phyloP scores from a whole-genome alignment of 2,888 invertebrate genomes.

The Melanotus villosus region DNA sequence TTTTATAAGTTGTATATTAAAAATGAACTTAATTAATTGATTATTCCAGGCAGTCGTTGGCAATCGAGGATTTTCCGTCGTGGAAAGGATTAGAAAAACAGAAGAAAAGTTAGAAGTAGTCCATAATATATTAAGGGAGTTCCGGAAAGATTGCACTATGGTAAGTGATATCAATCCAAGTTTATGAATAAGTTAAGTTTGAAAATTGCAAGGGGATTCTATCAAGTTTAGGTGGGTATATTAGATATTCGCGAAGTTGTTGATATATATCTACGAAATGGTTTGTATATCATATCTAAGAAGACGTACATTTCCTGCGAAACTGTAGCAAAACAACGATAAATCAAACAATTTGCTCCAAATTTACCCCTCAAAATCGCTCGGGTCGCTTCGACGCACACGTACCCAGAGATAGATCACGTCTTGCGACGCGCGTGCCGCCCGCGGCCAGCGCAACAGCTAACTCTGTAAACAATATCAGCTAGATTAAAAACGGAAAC shows the following conservation, averaged over 20 bases:
- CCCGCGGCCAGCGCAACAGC: slow-evolving; percentile 60
- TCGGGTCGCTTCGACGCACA: slow-evolving; percentile 58
- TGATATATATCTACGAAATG: slow-evolving; percentile 47
- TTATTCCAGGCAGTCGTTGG: too few species aligned
- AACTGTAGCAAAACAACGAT: slow-evolving; percentile 58
- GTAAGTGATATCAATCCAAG: slow-evolving; percentile 10
- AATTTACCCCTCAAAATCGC: slow-evolving; percentile 59
- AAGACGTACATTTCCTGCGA: slow-evolving; percentile 55
- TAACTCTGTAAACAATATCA: slow-evolving; percentile 64
- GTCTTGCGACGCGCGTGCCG: slow-evolving; percentile 57
- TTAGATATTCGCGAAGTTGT: slow-evolving; percentile 46
- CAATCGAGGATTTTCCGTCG: too few species aligned
- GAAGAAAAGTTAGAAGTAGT: too few species aligned
- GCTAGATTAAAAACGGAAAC: slow-evolving; percentile 66
- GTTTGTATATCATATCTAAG: slow-evolving; percentile 53
- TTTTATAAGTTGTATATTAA: too few species aligned
- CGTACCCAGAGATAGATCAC: slow-evolving; percentile 59
- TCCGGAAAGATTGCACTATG: background rate
- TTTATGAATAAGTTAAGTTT: slow-evolving; percentile 19
- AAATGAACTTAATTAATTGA: too few species aligned
- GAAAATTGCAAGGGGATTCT: slow-evolving; percentile 11
- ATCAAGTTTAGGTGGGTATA: slow-evolving; percentile 22
- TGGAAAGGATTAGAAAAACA: too few species aligned
- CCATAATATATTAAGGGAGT: slow-evolving; percentile 9
- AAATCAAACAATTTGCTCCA: slow-evolving; percentile 62